Evolutionary conservation across 1,140 invertebrate species (phyloP).

Genomic region (Atta texana): DNA sequence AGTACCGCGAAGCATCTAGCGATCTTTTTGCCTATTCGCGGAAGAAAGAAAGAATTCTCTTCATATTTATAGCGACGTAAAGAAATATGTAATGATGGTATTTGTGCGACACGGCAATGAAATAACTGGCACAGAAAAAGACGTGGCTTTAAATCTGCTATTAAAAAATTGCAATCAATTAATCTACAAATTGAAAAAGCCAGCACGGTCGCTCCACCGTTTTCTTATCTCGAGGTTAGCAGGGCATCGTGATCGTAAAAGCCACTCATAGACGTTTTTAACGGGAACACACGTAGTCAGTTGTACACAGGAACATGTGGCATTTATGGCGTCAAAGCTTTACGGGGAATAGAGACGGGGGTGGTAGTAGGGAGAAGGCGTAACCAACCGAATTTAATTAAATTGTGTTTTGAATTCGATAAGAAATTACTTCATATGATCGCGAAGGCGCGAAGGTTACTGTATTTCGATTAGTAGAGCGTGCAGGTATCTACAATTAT

Average conservation of each 20-base stretch:
- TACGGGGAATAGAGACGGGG: neutral
- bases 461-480: constrained; percentile 36
- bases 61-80: constrained; percentile 36
- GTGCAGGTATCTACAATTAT: constrained; percentile 28
- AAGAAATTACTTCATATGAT: constrained; percentile 76
- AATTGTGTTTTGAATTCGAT: constrained; percentile 77
- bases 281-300: constrained; percentile 13
- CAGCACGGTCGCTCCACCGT: neutral
- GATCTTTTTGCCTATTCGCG: constrained; percentile 1
- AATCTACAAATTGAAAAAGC: constrained; percentile 15
- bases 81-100: neutral
- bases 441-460: neutral
- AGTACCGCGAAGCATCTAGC: constrained; percentile 26
- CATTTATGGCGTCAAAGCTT: constrained; percentile 28
- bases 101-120: neutral
- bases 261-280: constrained; percentile 46
- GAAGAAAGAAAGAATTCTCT: neutral
- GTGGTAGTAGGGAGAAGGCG: constrained; percentile 20
- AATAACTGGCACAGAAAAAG: constrained; percentile 28
- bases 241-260: constrained; percentile 77
- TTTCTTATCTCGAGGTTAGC: constrained; percentile 68
- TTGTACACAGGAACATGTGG: constrained; percentile 22
- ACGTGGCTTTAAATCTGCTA: neutral
- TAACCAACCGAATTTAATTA: constrained; percentile 76
- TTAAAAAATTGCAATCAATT: constrained; percentile 48